phyloP scores from a whole-genome alignment of 2,888 invertebrate species.

The Philaethria dido region DNA sequence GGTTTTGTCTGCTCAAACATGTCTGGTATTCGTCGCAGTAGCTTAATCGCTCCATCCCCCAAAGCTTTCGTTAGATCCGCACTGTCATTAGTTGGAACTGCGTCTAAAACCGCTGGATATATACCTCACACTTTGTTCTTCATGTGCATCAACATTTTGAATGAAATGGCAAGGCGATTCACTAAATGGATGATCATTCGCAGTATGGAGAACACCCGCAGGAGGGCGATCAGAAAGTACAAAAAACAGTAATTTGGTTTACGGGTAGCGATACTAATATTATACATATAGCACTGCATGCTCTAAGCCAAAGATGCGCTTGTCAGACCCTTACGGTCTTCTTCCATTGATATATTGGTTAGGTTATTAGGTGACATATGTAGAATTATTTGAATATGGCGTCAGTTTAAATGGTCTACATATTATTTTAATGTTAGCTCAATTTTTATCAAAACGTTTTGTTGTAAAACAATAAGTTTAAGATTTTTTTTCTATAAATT shows the following conservation, averaged over 20 bases:
- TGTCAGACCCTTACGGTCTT: not conserved
- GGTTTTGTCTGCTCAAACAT: constrained; percentile 96
- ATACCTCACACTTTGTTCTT: constrained; percentile 87
- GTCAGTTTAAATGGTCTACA: not conserved
- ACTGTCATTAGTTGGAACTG: constrained; percentile 87
- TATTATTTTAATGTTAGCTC: not conserved
- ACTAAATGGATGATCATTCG: constrained; percentile 85
- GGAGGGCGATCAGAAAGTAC: constrained; percentile 82
- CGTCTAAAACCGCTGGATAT: constrained; percentile 89
- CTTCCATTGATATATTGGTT: constrained; percentile 1
- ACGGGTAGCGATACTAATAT: constrained; percentile 15
- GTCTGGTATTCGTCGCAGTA: constrained; percentile 90
- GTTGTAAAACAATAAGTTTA: not conserved
- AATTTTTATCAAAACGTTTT: not conserved
- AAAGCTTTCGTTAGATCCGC: constrained; percentile 88
- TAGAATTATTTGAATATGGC: not conserved
- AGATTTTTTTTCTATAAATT: not conserved
- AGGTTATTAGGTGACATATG: not conserved
- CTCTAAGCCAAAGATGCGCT: constrained; percentile 36
- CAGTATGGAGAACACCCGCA: constrained; percentile 86
- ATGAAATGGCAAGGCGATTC: constrained; percentile 78
- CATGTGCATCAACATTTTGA: constrained; percentile 71
- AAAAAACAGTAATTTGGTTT: constrained; percentile 65
- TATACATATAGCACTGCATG: constrained; percentile 31
- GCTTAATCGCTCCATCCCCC: constrained; percentile 90